These are phyloP conservation scores for Silurus glanis DNA, from an alignment of 2,113 vertebrate genomes.

Conservation along the genomic window DNA sequence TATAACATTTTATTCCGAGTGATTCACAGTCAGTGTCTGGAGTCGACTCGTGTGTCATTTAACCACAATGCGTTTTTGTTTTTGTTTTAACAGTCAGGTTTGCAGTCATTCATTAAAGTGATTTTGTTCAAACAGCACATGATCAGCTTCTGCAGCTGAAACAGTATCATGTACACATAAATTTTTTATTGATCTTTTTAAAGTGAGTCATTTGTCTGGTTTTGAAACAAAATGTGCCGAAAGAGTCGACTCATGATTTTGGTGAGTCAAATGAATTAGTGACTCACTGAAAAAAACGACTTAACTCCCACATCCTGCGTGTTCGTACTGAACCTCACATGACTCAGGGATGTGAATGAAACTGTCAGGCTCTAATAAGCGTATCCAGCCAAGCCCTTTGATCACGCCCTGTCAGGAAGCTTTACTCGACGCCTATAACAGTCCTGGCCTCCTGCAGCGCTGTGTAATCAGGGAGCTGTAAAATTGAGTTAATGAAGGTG, in stretches of 20 bases:
- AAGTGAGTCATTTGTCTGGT: too few species aligned
- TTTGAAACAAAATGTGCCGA: neutral
- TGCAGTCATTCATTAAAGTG: neutral
- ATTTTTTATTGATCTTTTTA: neutral
- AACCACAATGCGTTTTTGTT: neutral
- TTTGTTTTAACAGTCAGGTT: neutral
- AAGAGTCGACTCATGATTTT: neutral
- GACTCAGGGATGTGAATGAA: neutral
- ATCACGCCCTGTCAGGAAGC: conserved; percentile 7
- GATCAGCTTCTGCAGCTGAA: neutral
- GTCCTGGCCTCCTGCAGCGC: conserved; percentile 17
- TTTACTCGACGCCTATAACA: conserved; percentile 17
- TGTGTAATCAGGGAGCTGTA: conserved; percentile 26
- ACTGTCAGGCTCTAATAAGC: conserved; percentile 7
- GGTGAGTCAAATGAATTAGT: neutral
- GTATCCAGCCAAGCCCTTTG: conserved; percentile 11
- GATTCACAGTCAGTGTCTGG: too few species aligned
- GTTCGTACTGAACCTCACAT: neutral
- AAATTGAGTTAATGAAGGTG: conserved; percentile 27
- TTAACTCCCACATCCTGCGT: too few species aligned
- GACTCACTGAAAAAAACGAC: neutral
- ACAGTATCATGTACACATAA: neutral
- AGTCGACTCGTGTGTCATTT: neutral
- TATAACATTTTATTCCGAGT: too few species aligned
- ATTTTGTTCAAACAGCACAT: neutral